Evolutionary conservation across 2,888 invertebrate species (phyloP).

Genomic region (Protonemura montana): DNA sequence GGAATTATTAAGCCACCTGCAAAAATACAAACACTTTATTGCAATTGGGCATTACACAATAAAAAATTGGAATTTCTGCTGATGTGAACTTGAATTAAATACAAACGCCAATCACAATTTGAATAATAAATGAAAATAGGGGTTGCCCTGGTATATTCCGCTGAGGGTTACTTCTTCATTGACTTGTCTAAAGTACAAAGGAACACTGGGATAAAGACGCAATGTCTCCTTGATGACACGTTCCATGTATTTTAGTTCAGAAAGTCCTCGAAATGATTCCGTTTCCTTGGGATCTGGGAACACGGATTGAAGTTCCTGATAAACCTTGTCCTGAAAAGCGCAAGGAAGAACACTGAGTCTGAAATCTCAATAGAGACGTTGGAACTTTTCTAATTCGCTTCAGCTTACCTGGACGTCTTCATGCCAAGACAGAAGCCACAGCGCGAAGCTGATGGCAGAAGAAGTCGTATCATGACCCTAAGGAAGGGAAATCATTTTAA

Average conservation of each 20-base stretch:
- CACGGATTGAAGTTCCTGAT: conserved; percentile 62
- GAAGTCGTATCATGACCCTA: conserved; percentile 55
- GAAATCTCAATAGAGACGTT: background rate
- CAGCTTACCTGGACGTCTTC: conserved; percentile 53
- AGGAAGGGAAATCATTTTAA: too few relatives aligned
- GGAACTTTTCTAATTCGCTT: background rate
- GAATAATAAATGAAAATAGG: too few relatives aligned
- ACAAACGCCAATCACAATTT: too few relatives aligned
- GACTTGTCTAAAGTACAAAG: conserved; percentile 53
- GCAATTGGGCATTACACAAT: background rate
- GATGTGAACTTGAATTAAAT: too few relatives aligned
- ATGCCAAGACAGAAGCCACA: conserved; percentile 54
- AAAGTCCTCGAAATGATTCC: conserved; percentile 66
- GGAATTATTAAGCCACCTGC: conserved; percentile 2
- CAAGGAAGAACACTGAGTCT: too few relatives aligned
- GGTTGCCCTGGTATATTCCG: background rate
- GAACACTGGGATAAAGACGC: conserved; percentile 72
- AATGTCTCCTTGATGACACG: conserved; percentile 75
- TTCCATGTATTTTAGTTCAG: conserved; percentile 72
- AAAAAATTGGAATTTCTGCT: too few relatives aligned
- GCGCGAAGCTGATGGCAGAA: conserved; percentile 52
- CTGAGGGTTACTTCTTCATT: conserved; percentile 48
- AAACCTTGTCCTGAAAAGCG: conserved; percentile 58
- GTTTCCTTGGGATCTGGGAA: conserved; percentile 60
- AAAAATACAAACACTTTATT: background rate